phyloP scores from a whole-genome alignment of 2,113 vertebrate species.

The Pandion haliaetus region DNA sequence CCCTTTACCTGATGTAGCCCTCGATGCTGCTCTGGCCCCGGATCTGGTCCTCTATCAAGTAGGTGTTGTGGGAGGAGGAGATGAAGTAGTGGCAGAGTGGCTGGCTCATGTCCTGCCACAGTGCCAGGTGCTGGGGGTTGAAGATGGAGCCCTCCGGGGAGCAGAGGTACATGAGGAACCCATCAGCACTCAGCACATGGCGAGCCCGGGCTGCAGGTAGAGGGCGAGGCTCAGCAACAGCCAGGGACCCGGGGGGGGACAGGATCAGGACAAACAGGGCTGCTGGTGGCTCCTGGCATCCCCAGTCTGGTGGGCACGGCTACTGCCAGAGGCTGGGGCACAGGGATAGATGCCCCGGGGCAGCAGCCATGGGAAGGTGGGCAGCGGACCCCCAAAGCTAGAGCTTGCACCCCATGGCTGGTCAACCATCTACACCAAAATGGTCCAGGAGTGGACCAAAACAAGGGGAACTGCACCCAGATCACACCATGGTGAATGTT shows the following conservation, averaged over 20 bases:
- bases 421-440: neutral
- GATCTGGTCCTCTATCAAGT: slow-evolving; percentile 92
- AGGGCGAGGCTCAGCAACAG: neutral
- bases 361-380: neutral
- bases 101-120: slow-evolving; percentile 91
- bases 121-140: slow-evolving; percentile 62
- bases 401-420: neutral
- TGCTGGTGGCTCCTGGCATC: neutral
- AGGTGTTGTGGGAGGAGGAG: slow-evolving; percentile 95
- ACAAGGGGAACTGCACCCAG: neutral
- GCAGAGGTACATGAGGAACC: slow-evolving; percentile 89
- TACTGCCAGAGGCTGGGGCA: neutral
- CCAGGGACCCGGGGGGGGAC: neutral
- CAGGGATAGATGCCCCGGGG: neutral
- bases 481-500: neutral
- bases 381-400: neutral
- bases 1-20: slow-evolving; percentile 89
- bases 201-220: slow-evolving; percentile 79
- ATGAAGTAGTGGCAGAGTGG: slow-evolving; percentile 93
- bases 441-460: neutral
- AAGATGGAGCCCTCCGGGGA: slow-evolving; percentile 91
- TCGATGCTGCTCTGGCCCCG: slow-evolving; percentile 92
- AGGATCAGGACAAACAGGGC: neutral
- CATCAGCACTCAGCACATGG: slow-evolving; percentile 85
- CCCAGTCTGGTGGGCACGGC: neutral